These are phyloP conservation scores for Cirrhinus molitorella DNA, from an alignment of 2,797 vertebrate genomes.

Conservation along the genomic window DNA sequence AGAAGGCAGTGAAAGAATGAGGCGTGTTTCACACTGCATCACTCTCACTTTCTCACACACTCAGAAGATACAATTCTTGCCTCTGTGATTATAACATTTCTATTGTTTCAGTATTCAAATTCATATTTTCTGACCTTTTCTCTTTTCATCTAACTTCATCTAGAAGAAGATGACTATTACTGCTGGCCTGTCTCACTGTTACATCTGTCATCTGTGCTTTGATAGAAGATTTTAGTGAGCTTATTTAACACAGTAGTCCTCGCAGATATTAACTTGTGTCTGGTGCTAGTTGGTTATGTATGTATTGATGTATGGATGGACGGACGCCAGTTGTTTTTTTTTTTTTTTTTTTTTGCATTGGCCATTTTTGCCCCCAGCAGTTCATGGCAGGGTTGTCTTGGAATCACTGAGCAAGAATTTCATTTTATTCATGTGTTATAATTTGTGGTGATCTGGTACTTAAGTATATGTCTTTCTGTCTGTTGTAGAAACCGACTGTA, in stretches of 20 bases:
- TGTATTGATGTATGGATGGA: too few species aligned
- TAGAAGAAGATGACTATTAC: background rate
- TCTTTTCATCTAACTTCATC: background rate
- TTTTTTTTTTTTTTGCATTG: too few species aligned
- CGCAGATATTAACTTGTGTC: too few species aligned
- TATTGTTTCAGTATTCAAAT: background rate
- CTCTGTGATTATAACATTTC: background rate
- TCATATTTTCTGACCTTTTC: background rate
- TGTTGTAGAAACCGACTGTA: too few species aligned
- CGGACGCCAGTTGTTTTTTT: too few species aligned
- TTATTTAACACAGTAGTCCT: background rate
- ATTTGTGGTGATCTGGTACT: too few species aligned
- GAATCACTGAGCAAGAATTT: too few species aligned
- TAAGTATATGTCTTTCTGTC: too few species aligned
- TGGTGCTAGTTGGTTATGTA: too few species aligned
- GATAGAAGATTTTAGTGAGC: background rate
- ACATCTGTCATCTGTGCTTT: background rate
- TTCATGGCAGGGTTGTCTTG: too few species aligned
- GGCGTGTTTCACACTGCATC: background rate
- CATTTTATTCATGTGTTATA: too few species aligned
- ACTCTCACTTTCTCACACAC: constrained; percentile 6
- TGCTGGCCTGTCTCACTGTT: background rate
- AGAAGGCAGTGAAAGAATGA: constrained; percentile 8
- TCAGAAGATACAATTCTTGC: background rate
- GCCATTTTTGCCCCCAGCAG: too few species aligned